Evolutionary conservation across 2,113 vertebrate species (phyloP), one percentile per base, ranked within the genome.

Genomic region (Oryzias melastigma): DNA sequence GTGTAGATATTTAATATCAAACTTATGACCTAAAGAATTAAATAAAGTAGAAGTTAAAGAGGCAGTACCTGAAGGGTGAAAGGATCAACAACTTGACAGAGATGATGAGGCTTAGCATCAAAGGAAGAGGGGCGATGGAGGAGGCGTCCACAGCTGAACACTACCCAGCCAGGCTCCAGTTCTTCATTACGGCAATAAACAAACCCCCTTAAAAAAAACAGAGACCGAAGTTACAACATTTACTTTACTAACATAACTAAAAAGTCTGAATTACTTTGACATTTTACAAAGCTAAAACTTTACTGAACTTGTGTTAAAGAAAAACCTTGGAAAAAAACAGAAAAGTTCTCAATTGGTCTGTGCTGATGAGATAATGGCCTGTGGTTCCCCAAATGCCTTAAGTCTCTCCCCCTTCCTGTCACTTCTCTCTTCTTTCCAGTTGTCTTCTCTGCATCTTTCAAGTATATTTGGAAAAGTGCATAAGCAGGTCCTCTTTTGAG

Each of bases 161-260:
- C 95, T 52, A 98, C 87, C 97, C 97, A 99, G 18, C 97, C 96
- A 0, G 94, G 75, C 75, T 99, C 97, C 87, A 98, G 79, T 62
- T 99, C 97, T 82, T 99, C 97, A 0, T 98, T 99, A 43, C 95
- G 91, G 87, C 95, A 97, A 81, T 99, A 99, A 64, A 99, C 96
- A 86, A 98, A 99, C 3, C 97, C 96, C 79, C 97, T 99, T 85
- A 63, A 29, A 63, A 29, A 27, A 76, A 50, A 77, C 67, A 83
- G 52, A 76, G 14, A 59, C 7, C 25, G 55, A 10, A 12, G 35
- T 35, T 35, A 35, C 1, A 12, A 12, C 10, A 35, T 35, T 35
- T 13, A 35, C 35, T 35, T 29, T 6, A 1, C 7, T 29, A 29
- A 29, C 2, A 29, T 6, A 29, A 29, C 27, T 29, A 29, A 27